phyloP scores from a whole-genome alignment of 2,888 invertebrate species.

The Trichogramma dendrolimi region DNA sequence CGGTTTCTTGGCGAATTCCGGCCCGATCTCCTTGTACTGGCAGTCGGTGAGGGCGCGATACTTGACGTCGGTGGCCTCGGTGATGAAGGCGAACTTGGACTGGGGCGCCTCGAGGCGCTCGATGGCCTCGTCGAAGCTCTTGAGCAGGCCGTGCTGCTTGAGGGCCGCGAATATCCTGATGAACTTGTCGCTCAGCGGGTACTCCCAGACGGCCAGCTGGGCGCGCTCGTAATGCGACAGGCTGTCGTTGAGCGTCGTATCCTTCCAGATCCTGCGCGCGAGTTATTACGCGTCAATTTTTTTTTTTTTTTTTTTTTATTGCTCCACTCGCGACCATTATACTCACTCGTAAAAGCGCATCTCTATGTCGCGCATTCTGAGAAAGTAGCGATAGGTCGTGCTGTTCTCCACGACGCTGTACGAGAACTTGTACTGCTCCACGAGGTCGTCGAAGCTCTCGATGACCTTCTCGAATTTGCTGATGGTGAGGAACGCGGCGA shows the following conservation, averaged over 20 bases:
- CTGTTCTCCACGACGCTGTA: conserved; percentile 89
- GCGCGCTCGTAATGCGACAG: conserved; percentile 80
- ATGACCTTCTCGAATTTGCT: conserved; percentile 89
- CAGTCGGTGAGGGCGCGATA: conserved; percentile 74
- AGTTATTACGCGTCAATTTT: conserved; percentile 1
- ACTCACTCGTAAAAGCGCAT: conserved; percentile 87
- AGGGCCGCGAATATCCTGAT: conserved; percentile 97
- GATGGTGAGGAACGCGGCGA: conserved; percentile 94
- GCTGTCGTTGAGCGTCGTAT: conserved; percentile 89
- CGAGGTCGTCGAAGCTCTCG: conserved; percentile 87
- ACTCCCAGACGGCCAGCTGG: conserved; percentile 93
- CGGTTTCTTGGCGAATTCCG: conserved; percentile 91
- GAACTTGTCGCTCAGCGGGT: conserved; percentile 93
- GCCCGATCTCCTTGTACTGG: conserved; percentile 85
- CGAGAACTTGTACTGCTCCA: conserved; percentile 92
- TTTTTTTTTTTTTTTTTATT: not conserved
- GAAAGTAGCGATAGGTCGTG: conserved; percentile 87
- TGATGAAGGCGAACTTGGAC: conserved; percentile 81
- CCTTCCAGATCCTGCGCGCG: conserved; percentile 84
- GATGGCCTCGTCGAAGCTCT: conserved; percentile 1
- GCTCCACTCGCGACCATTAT: no score
- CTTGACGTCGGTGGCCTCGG: conserved; percentile 87
- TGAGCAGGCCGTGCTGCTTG: conserved; percentile 51
- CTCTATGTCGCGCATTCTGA: conserved; percentile 94
- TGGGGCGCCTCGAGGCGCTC: conserved; percentile 51